Percentiles rank a stretch among this genome's conserved stretches.
Conservation (phyloP, 2,797 vertebrate genomes). For the Prunella strophiata region DNA sequence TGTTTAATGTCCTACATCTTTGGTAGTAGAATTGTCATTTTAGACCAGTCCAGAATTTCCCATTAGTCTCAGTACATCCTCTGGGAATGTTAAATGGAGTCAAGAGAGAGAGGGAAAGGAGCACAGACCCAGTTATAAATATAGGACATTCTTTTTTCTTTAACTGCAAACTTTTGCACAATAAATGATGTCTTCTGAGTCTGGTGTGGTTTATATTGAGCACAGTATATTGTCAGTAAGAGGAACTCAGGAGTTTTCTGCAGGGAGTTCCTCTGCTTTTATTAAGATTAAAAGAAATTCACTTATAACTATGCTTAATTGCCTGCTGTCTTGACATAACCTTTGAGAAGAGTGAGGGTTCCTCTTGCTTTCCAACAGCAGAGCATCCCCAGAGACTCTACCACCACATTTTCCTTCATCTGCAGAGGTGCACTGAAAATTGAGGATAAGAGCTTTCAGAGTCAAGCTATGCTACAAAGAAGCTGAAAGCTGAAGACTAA, state of each 20-base stretch:
- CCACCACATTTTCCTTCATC: fast-evolving
- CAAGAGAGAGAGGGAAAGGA: not conserved
- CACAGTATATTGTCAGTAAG: not conserved
- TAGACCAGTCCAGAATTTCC: not conserved
- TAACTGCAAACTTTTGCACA: not conserved
- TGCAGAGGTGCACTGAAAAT: not conserved
- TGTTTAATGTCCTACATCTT: not conserved
- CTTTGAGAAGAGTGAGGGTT: not conserved
- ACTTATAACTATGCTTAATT: constrained; percentile 13
- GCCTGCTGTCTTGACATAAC: not conserved
- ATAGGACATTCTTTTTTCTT: not conserved
- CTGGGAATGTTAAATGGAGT: not conserved
- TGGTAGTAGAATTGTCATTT: not conserved
- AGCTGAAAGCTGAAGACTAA: not conserved
- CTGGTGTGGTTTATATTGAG: not conserved
- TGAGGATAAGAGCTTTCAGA: not conserved
- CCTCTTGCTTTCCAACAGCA: not conserved
- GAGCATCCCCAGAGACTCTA: not conserved
- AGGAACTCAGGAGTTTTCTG: not conserved
- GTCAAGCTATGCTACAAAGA: not conserved
- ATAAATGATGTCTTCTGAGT: not conserved
- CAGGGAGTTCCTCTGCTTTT: constrained; percentile 5
- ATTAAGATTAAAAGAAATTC: not conserved
- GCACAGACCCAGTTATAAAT: not conserved
- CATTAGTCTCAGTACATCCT: not conserved